Conservation (phyloP, 2,888 invertebrate species). For the Belgica antarctica region DNA sequence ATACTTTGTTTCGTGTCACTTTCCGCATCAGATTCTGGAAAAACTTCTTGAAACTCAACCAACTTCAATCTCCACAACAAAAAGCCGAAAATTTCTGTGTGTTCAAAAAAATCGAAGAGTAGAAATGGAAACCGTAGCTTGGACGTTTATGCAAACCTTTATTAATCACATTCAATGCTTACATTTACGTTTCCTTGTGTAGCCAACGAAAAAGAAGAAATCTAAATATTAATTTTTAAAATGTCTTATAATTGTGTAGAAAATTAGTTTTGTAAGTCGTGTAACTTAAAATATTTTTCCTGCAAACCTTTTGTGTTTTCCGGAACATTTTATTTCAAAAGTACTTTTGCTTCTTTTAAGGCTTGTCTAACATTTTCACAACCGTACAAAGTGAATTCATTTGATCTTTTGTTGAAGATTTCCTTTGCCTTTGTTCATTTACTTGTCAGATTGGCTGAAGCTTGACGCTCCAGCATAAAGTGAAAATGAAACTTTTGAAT, state of each 20-base stretch:
- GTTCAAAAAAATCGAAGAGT: background rate
- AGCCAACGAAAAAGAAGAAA: conserved; percentile 4
- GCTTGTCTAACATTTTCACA: no score
- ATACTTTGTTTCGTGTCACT: no score
- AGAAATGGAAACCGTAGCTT: no score
- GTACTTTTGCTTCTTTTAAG: background rate
- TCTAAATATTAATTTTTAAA: background rate
- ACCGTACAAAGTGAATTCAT: no score
- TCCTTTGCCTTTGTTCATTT: background rate
- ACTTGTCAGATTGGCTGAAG: background rate
- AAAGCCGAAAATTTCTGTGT: background rate
- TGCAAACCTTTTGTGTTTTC: background rate
- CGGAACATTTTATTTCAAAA: background rate
- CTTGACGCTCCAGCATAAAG: background rate
- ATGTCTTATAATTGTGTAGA: conserved; percentile 23
- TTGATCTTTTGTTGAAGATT: background rate
- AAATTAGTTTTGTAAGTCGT: background rate
- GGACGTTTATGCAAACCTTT: background rate
- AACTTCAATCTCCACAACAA: no score
- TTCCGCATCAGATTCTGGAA: no score
- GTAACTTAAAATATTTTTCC: conserved; percentile 8
- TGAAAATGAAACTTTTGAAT: conserved; percentile 11
- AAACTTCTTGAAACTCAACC: no score
- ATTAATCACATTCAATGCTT: background rate
- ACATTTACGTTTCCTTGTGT: conserved; percentile 4